Conservation (phyloP, 2,888 invertebrate species). For the Thera britannica region DNA sequence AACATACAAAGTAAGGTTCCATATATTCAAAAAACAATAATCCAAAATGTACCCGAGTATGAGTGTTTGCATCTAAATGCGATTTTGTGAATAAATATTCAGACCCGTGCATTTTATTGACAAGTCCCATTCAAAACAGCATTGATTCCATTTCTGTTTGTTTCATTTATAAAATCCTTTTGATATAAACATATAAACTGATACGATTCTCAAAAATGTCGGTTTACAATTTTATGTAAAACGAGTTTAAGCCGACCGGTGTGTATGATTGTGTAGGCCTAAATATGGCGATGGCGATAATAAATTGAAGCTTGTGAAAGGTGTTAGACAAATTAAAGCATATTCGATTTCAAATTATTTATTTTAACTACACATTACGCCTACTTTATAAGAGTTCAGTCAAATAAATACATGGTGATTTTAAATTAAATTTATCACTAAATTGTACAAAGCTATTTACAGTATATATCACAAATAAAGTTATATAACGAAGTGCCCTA, state of each 20-base stretch:
- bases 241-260: neutral
- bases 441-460: constrained; percentile 85
- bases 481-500: constrained; percentile 70
- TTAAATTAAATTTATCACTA: constrained; percentile 84
- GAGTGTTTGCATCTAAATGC: constrained; percentile 28
- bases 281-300: constrained; percentile 31
- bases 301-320: constrained; percentile 19
- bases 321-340: constrained; percentile 60
- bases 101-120: constrained; percentile 22
- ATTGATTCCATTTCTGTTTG: constrained; percentile 20
- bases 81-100: constrained; percentile 25
- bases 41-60: constrained; percentile 7
- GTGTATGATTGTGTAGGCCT: constrained; percentile 26
- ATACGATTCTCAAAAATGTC: neutral
- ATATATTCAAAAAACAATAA: constrained; percentile 22
- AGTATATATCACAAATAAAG: constrained; percentile 79
- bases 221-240: constrained; percentile 4
- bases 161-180: constrained; percentile 16
- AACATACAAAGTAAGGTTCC: neutral
- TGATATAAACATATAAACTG: constrained; percentile 14
- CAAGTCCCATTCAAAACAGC: constrained; percentile 21
- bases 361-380: constrained; percentile 73
- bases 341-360: constrained; percentile 68
- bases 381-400: constrained; percentile 82
- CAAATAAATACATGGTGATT: constrained; percentile 82